These are phyloP conservation scores for Oreochromis mossambicus DNA, from an alignment of 2,797 vertebrate species.

Conservation along the genomic window DNA sequence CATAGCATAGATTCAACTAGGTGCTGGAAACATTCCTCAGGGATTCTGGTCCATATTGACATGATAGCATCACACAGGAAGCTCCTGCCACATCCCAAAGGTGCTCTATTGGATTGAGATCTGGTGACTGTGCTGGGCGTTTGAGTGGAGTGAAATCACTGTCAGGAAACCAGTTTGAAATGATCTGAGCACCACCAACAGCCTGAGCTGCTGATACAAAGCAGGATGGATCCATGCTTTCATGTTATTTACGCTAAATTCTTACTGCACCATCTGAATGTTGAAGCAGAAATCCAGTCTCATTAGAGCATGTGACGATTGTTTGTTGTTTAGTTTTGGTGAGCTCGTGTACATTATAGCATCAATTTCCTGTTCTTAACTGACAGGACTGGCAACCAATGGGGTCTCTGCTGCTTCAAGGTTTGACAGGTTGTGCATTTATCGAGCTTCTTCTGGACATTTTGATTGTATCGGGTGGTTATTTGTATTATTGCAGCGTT, in stretches of 20 bases:
- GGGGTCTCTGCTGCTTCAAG: background rate
- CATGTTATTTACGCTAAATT: fast-evolving
- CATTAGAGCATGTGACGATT: background rate
- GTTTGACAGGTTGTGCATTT: background rate
- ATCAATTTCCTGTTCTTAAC: background rate
- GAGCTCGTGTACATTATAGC: background rate
- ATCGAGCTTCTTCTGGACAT: fast-evolving
- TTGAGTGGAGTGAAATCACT: background rate
- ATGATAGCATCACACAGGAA: background rate
- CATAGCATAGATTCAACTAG: background rate
- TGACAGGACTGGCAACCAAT: background rate
- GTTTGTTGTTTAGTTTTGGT: background rate
- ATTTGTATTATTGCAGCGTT: background rate
- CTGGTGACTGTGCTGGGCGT: fast-evolving
- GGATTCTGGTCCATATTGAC: background rate
- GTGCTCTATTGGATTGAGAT: background rate
- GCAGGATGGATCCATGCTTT: background rate
- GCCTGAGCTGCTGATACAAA: background rate
- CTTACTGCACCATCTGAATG: background rate
- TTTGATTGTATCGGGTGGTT: background rate
- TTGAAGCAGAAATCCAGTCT: fast-evolving
- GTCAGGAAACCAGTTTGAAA: background rate
- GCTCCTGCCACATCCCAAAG: background rate
- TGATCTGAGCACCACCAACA: background rate
- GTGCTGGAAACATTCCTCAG: fast-evolving